Evolutionary conservation across 2,113 vertebrate genomes (phyloP).

Genomic region (Heliornis fulica): DNA sequence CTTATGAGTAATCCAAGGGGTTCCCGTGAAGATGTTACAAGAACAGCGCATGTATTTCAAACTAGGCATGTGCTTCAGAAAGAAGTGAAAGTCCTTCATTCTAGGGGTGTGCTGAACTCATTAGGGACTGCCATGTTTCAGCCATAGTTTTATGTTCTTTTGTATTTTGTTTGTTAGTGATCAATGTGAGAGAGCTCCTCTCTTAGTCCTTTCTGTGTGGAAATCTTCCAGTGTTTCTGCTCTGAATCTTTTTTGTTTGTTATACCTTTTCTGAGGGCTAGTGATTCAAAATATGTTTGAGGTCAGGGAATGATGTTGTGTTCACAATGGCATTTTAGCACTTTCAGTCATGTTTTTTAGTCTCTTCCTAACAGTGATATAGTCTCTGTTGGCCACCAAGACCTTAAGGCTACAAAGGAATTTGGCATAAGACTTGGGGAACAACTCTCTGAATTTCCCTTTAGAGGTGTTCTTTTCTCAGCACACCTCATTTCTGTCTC

Average conservation of each 20-base stretch:
- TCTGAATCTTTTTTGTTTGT: background rate
- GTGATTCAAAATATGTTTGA: background rate
- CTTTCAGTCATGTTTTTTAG: slow-evolving; percentile 13
- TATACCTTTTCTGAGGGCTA: background rate
- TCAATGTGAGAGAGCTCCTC: background rate
- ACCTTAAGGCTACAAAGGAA: slow-evolving; percentile 25
- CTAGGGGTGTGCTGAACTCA: background rate
- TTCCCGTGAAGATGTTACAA: background rate
- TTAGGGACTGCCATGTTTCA: background rate
- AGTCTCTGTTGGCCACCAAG: slow-evolving; percentile 13
- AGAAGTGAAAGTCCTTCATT: background rate
- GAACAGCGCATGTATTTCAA: background rate
- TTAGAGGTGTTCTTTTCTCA: slow-evolving; percentile 32
- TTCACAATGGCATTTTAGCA: slow-evolving; percentile 9
- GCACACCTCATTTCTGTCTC: slow-evolving; percentile 48
- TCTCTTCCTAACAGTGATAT: background rate
- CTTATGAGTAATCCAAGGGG: background rate
- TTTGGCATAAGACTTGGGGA: slow-evolving; percentile 15
- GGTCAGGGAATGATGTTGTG: background rate
- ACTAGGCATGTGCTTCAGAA: background rate
- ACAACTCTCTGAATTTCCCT: background rate
- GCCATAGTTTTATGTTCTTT: background rate
- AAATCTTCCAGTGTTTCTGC: background rate
- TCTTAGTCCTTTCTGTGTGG: background rate
- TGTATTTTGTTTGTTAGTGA: background rate